Percentiles rank a stretch among this genome's conserved stretches.
phyloP scores from a whole-genome alignment of 2,797 vertebrate genomes.

The Liparis tanakae region DNA sequence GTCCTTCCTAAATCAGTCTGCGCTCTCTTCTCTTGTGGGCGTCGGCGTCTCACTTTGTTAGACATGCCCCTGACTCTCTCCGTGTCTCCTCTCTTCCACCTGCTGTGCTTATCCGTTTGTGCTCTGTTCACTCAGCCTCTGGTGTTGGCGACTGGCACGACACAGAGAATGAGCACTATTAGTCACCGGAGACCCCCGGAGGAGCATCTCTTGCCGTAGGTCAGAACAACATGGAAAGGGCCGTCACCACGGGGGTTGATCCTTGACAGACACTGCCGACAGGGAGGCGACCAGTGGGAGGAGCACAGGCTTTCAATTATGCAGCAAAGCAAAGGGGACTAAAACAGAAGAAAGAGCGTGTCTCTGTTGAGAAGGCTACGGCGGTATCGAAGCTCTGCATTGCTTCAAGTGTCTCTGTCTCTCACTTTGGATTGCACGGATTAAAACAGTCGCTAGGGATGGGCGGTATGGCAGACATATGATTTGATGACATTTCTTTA shows the following conservation, averaged over 20 bases:
- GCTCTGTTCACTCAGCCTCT: conserved; percentile 61
- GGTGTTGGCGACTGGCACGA: conserved; percentile 53
- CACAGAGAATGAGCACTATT: conserved; percentile 66
- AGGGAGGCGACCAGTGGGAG: conserved; percentile 59
- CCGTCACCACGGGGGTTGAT: conserved; percentile 62
- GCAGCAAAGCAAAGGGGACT: conserved; percentile 42
- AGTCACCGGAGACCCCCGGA: conserved; percentile 67
- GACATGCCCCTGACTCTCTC: conserved; percentile 45
- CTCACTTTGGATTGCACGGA: conserved; percentile 6
- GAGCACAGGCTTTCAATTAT: conserved; percentile 62
- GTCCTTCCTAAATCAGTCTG: conserved; percentile 42
- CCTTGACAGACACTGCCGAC: conserved; percentile 54
- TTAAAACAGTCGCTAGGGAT: background rate
- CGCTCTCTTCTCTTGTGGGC: conserved; percentile 39
- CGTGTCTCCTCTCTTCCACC: conserved; percentile 51
- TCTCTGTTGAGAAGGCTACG: conserved; percentile 20
- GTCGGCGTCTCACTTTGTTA: conserved; percentile 38
- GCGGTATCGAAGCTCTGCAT: conserved; percentile 39
- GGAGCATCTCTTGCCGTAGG: conserved; percentile 61
- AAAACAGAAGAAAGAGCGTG: conserved; percentile 23
- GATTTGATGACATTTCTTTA: too few relatives aligned
- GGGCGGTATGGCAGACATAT: background rate
- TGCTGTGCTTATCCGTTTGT: conserved; percentile 67
- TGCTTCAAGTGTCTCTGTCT: conserved; percentile 6
- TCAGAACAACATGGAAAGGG: conserved; percentile 57